Percentiles rank a stretch among this genome's conserved stretches.
phyloP scores from a whole-genome alignment of 2,113 vertebrate species.

The Bubo bubo region DNA sequence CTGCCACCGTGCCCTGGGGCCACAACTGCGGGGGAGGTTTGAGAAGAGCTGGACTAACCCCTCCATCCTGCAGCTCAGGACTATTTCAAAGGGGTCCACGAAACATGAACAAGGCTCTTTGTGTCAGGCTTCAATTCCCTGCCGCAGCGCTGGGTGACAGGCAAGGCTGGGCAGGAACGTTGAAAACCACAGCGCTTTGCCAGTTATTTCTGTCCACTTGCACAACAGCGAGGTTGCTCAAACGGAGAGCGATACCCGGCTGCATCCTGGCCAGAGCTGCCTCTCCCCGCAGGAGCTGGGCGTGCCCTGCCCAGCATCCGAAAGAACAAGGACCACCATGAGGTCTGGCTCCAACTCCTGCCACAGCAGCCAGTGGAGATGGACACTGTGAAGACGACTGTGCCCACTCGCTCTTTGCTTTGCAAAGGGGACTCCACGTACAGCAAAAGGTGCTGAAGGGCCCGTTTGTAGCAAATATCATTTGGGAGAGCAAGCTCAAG shows the following conservation, averaged over 20 bases:
- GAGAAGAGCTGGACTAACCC: background rate
- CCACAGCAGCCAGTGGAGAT: background rate
- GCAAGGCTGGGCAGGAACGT: background rate
- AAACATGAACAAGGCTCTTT: background rate
- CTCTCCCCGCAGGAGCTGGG: background rate
- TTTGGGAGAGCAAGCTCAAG: background rate
- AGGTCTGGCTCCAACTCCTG: background rate
- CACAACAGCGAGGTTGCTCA: background rate
- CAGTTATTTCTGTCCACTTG: background rate
- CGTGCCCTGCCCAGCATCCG: background rate
- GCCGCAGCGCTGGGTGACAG: background rate
- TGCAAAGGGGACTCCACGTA: background rate
- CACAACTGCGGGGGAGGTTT: background rate
- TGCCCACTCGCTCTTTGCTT: background rate
- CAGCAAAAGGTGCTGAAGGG: background rate
- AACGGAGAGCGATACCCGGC: background rate
- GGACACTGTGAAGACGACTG: fast-evolving
- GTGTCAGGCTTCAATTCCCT: background rate
- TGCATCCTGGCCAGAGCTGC: background rate
- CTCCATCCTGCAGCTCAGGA: background rate
- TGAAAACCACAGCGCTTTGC: background rate
- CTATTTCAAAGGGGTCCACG: background rate
- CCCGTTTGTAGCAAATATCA: background rate
- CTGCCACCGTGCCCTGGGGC: background rate
- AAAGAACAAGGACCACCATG: background rate